These are phyloP conservation scores for Cheilosia pagana DNA, from an alignment of 2,888 invertebrate species.

Conservation along the genomic window DNA sequence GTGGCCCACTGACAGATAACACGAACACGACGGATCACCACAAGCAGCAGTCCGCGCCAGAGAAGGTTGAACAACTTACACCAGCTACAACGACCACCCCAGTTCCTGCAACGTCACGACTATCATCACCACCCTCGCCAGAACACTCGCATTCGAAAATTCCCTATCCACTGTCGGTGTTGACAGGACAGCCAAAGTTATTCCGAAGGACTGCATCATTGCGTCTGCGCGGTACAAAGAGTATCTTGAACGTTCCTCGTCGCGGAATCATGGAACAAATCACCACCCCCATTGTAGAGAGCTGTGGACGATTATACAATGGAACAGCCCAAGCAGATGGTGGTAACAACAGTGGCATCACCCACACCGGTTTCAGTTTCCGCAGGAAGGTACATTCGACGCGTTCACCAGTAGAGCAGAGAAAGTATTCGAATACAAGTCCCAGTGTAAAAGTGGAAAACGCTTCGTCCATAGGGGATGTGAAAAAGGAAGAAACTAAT, in stretches of 20 bases:
- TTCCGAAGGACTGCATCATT: constrained; percentile 88
- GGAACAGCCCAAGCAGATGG: constrained; percentile 75
- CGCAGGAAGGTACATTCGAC: constrained; percentile 67
- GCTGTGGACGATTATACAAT: constrained; percentile 65
- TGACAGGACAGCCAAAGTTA: constrained; percentile 77
- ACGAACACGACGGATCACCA: constrained; percentile 52
- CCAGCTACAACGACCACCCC: constrained; percentile 38
- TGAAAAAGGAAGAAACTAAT: constrained; percentile 50
- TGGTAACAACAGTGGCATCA: constrained; percentile 74
- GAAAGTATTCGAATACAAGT: constrained; percentile 37
- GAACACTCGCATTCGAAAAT: constrained; percentile 54
- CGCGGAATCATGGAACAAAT: constrained; percentile 77
- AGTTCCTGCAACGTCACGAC: constrained; percentile 77
- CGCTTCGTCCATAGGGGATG: constrained; percentile 47
- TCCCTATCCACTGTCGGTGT: constrained; percentile 77
- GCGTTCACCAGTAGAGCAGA: constrained; percentile 58
- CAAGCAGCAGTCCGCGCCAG: constrained; percentile 36
- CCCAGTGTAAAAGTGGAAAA: constrained; percentile 51
- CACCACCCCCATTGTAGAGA: constrained; percentile 72
- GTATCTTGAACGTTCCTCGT: constrained; percentile 78
- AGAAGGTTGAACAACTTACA: constrained; percentile 28
- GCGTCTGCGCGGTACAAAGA: constrained; percentile 87
- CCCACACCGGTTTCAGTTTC: constrained; percentile 74
- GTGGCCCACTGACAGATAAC: constrained; percentile 69
- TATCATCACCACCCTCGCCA: constrained; percentile 76